Percentiles rank a stretch among this genome's conserved stretches.
phyloP scores from a whole-genome alignment of 30 jellyfish, hydroid and myxozoan species.

The Rhopilema esculentum region DNA sequence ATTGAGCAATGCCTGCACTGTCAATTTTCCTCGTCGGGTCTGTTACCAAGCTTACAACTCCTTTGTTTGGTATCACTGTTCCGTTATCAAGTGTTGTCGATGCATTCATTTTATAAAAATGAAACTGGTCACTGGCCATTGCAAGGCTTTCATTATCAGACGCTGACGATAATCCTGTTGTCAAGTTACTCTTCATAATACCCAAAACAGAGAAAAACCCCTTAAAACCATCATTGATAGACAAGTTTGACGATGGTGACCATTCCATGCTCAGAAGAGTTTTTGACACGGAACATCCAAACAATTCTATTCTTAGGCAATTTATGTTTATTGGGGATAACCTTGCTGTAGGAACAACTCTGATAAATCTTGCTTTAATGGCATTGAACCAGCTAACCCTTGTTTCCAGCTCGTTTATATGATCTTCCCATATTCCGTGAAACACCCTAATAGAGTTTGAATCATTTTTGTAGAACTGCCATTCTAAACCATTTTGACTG shows the following conservation, averaged over 20 bases:
- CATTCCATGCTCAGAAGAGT: not conserved
- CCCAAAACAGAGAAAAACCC: constrained; percentile 8
- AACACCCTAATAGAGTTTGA: not conserved
- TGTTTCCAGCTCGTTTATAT: not conserved
- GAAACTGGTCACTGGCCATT: constrained; percentile 5
- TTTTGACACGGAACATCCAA: constrained; percentile 26
- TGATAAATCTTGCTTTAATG: constrained; percentile 3
- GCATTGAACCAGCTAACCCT: constrained; percentile 32
- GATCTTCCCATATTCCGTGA: not conserved
- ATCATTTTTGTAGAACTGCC: constrained; percentile 13
- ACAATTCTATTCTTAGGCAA: constrained; percentile 36
- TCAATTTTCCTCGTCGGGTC: not conserved
- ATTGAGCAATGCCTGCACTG: not conserved
- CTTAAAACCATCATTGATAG: not conserved
- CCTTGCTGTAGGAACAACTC: constrained; percentile 7
- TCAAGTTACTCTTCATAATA: not conserved
- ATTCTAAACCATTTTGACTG: constrained; percentile 8
- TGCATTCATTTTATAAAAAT: not conserved
- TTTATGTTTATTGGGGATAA: not conserved
- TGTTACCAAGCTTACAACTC: not conserved
- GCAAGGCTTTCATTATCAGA: constrained; percentile 3
- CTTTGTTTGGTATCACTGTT: not conserved
- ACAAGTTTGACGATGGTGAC: not conserved
- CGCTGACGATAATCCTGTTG: constrained; percentile 17
- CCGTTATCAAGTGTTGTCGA: constrained; percentile 21